Evolutionary conservation across 2,888 invertebrate genomes (phyloP).

Genomic region (Himalopsyche anomala): DNA sequence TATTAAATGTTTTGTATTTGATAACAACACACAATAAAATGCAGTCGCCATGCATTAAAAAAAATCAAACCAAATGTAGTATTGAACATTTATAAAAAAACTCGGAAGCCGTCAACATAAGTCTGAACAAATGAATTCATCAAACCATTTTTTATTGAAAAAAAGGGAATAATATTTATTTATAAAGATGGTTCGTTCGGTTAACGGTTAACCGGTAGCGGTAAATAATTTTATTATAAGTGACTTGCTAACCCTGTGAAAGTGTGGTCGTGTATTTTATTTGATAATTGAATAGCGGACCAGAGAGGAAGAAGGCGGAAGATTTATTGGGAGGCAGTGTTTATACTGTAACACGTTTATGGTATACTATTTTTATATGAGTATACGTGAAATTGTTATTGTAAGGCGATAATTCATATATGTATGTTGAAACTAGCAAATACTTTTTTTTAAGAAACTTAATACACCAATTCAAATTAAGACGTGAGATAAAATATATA

Average conservation of each 20-base stretch:
- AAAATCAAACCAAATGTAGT: too few species aligned
- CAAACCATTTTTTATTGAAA: too few species aligned
- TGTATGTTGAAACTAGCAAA: slow-evolving; percentile 7
- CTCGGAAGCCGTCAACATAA: too few species aligned
- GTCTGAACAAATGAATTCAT: too few species aligned
- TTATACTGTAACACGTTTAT: slow-evolving; percentile 36
- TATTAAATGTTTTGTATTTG: too few species aligned
- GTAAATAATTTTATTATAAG: not conserved
- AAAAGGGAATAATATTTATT: too few species aligned
- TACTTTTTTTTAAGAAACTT: not conserved
- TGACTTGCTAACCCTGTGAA: not conserved
- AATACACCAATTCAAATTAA: slow-evolving; percentile 3
- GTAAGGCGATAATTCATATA: slow-evolving; percentile 16
- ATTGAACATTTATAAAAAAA: too few species aligned
- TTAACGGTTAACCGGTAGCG: too few species aligned
- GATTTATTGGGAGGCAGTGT: slow-evolving; percentile 42
- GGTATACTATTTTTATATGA: slow-evolving; percentile 11
- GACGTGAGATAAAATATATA: not conserved
- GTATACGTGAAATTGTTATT: slow-evolving; percentile 20
- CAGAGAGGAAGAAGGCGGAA: slow-evolving; percentile 3
- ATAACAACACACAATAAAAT: too few species aligned
- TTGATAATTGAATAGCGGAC: slow-evolving; percentile 41
- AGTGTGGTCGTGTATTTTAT: not conserved
- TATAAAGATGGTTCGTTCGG: too few species aligned
- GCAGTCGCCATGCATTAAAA: too few species aligned